Conservation (phyloP, 2,888 invertebrate species). For the Boloria euphrosyne region DNA sequence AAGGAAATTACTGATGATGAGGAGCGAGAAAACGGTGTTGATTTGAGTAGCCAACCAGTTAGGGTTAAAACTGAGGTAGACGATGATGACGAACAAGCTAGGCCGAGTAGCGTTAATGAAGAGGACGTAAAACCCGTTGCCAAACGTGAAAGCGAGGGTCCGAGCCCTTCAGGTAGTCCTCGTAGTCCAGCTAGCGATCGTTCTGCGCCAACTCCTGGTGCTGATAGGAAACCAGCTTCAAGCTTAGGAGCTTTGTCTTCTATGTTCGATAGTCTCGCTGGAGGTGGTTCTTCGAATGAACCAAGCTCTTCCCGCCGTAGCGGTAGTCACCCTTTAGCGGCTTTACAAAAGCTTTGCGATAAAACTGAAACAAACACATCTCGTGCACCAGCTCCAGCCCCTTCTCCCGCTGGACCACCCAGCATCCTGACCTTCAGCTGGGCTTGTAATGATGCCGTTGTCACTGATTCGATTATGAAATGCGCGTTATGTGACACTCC, state of each 20-base stretch:
- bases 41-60: slow-evolving; percentile 71
- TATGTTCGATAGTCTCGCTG: slow-evolving; percentile 93
- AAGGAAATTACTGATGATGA: slow-evolving; percentile 81
- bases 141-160: slow-evolving; percentile 81
- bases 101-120: slow-evolving; percentile 65
- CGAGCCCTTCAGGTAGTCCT: slow-evolving; percentile 84
- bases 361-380: slow-evolving; percentile 92
- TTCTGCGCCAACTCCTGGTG: slow-evolving; percentile 87
- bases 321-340: slow-evolving; percentile 95
- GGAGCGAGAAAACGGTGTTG: slow-evolving; percentile 75
- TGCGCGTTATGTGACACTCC: slow-evolving; percentile 97
- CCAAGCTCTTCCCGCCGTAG: slow-evolving; percentile 85
- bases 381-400: slow-evolving; percentile 77
- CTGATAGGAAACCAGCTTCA: slow-evolving; percentile 84
- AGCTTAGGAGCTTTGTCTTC: slow-evolving; percentile 92
- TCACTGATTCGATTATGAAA: slow-evolving; percentile 95
- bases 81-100: slow-evolving; percentile 82
- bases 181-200: slow-evolving; percentile 90
- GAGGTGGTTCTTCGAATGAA: slow-evolving; percentile 71
- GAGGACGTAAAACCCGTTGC: slow-evolving; percentile 69
- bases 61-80: slow-evolving; percentile 85
- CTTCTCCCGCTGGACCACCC: slow-evolving; percentile 87
- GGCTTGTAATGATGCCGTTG: slow-evolving; percentile 96
- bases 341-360: slow-evolving; percentile 97
- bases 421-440: slow-evolving; percentile 95